phyloP scores from a whole-genome alignment of 2,797 vertebrate genomes.

The Pteropus rufus region DNA sequence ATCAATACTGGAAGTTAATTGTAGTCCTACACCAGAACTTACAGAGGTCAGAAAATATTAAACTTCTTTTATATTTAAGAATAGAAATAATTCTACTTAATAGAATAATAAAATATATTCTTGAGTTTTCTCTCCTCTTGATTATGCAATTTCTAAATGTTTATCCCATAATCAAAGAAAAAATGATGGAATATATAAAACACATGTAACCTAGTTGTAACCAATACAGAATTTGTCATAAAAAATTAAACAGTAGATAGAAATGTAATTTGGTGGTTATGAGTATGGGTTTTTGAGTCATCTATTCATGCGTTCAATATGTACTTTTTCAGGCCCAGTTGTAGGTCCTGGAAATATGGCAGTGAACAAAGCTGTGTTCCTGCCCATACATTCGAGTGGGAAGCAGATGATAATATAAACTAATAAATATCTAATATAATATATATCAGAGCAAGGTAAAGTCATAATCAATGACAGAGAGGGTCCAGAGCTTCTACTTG shows the following conservation, averaged over 20 bases:
- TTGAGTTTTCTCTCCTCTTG: constrained; percentile 10
- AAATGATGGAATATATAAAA: background rate
- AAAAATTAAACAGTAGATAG: background rate
- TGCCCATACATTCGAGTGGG: background rate
- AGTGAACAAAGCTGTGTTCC: background rate
- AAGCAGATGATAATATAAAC: background rate
- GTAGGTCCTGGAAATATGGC: background rate
- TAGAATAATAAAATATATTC: constrained; percentile 31
- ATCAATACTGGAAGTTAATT: constrained; percentile 50
- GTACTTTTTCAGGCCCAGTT: background rate
- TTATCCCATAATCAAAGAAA: background rate
- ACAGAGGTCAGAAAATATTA: constrained; percentile 54
- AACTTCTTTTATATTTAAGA: constrained; percentile 33
- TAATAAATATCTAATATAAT: background rate
- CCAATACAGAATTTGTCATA: background rate
- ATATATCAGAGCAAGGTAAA: background rate
- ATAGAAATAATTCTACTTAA: constrained; percentile 40
- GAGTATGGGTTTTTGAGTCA: background rate
- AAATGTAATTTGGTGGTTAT: background rate
- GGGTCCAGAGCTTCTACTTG: background rate
- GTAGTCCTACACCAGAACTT: constrained; percentile 51
- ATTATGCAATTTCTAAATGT: background rate
- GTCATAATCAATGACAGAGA: background rate
- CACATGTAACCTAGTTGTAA: background rate
- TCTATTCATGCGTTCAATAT: background rate